Base-by-base conservation (phyloP, 2,888 invertebrate species). In the Apotomis betuletana region DNA sequence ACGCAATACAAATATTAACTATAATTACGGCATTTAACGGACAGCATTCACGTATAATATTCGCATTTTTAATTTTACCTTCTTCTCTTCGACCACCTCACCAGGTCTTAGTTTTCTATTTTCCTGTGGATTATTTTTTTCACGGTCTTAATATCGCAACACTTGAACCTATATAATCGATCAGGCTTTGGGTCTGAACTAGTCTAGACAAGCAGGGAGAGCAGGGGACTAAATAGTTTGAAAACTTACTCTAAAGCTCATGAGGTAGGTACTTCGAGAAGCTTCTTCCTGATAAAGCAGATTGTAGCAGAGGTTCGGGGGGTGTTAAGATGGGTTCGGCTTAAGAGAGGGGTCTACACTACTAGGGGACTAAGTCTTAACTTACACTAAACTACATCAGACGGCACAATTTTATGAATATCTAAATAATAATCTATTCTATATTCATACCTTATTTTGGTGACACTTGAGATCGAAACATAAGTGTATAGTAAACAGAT, bases 21-120 rank as follows among this genome's bases (percentile, higher is more conserved):
- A 41, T 41, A 85, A 86, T 88, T 88, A 92, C 90, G 90, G 92
- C 91, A 89, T 88, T 88, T 88, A 85, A 90, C 88, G 88, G 83
- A 87, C 88, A 92, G 91, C 92, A 93, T 92, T 91, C 91, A 91
- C 85, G 87, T 85, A 86, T 83, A 82, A 83, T 87, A 85, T 86
- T 87, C 89, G 87, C 87, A 82, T 85, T 85, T 82, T 87, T 85
- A 83, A 85, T 89, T 88, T 97, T 97, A 98, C 98, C 98, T 97
- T 97, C 95, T 97, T 97, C 90, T 98, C 98, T 94, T 97, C 97
- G 94, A 97, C 94, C 94, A 98, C 96, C 95, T 98, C 98, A 93
- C 98, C 98, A 83, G 98, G 98, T 89, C 98, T 97, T 94, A 98
- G 96, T 96, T 97, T 97, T 94, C 97, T 97, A 96, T 96, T 95